Evolutionary conservation across 2,113 vertebrate species (phyloP).

Genomic region (Cheilinus undulatus): DNA sequence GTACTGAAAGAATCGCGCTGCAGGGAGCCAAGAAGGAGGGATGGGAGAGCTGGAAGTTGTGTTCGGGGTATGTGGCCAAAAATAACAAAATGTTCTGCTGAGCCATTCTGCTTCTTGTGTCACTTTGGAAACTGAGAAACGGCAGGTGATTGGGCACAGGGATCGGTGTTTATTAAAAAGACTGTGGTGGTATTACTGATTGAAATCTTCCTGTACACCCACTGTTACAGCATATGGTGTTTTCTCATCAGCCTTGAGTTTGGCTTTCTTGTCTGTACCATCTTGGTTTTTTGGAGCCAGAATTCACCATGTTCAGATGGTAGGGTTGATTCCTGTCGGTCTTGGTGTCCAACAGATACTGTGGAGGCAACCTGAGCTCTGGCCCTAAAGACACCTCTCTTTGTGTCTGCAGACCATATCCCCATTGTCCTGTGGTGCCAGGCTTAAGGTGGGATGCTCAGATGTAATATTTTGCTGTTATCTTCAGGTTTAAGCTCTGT

Average conservation of each 20-base stretch:
- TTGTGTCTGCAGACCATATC: too few relatives aligned
- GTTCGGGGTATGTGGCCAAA: constrained; percentile 34
- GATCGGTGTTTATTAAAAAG: constrained; percentile 23
- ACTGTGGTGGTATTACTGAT: neutral
- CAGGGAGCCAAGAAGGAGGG: constrained; percentile 30
- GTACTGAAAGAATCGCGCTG: constrained; percentile 42
- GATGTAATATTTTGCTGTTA: too few relatives aligned
- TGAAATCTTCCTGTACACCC: neutral
- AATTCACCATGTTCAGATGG: too few relatives aligned
- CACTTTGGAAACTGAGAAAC: constrained; percentile 17
- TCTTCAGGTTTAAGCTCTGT: too few relatives aligned
- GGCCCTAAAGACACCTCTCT: too few relatives aligned
- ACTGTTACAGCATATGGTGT: constrained; percentile 7
- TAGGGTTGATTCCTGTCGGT: too few relatives aligned
- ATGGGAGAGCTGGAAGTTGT: constrained; percentile 29
- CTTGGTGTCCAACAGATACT: too few relatives aligned
- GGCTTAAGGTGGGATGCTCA: too few relatives aligned
- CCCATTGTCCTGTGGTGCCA: too few relatives aligned
- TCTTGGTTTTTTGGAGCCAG: too few relatives aligned
- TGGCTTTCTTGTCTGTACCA: too few relatives aligned
- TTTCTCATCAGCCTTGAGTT: neutral
- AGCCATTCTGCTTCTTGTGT: constrained; percentile 23
- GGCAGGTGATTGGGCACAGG: neutral
- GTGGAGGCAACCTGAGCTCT: too few relatives aligned
- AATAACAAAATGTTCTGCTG: constrained; percentile 19